Evolutionary conservation across 2,797 vertebrate genomes (phyloP), one percentile per base, ranked within the genome.

Genomic region (Amblyraja radiata): DNA sequence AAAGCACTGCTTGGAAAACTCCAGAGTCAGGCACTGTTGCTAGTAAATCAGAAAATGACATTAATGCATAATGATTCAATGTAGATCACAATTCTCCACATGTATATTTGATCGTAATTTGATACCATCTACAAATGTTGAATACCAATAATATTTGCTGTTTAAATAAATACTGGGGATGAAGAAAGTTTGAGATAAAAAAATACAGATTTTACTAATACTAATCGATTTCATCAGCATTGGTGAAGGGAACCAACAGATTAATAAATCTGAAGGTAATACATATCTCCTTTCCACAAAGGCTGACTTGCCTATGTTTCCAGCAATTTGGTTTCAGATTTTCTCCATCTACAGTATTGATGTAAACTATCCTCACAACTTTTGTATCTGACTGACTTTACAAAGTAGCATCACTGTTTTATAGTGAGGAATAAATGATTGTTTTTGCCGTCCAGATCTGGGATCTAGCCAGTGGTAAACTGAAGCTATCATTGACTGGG

Each of bases 401-500:
- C 21, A 71, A 9, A 32, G 7, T 91, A 10, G 7, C 32, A 10
- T 90, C n/a, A 36, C 8, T 74, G 39, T 91, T 76, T 76, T 76
- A 28, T 74, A n/a, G 18, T 10, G 25, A 91, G 68, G 39, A 63
- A 65, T 21, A 11, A 10, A 46, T 63, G 10, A 8, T 10, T 78
- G 39, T 93, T 79, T 88, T 94, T 23, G n/a, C 0, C 68, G n/a
- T 68, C 73, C 95, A 99, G 99, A 99, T 99, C 94, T 99, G 98
- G 99, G 99, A 99, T 94, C 96, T 99, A 95, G 98, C 98, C 18
- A 99, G 98, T 81, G 99, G 99, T 93, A 99, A 98, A 94, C 95
- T 99, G 94, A 99, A 99, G 93, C 96, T 99, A 39, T 99, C 99
- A 6, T 95, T 99, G 94, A 99, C 99, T 0, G 99, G 99, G 68